phyloP scores from a whole-genome alignment of 2,888 invertebrate species.

The Campopleginae sp. region DNA sequence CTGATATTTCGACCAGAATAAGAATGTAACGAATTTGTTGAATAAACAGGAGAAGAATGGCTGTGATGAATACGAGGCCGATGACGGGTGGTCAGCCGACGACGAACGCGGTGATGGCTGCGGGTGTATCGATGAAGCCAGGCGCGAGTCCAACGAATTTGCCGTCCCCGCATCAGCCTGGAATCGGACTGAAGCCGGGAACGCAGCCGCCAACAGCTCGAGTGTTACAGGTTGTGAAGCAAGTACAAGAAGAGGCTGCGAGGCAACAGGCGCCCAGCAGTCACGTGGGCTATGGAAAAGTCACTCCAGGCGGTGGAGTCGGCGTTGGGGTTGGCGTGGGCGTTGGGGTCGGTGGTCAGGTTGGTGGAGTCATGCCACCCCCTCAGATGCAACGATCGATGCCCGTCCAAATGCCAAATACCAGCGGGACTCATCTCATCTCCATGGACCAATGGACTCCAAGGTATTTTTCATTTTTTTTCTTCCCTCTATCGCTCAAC shows the following conservation, averaged over 20 bases:
- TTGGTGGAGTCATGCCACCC: constrained; percentile 85
- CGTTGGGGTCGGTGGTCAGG: constrained; percentile 84
- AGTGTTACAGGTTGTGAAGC: constrained; percentile 93
- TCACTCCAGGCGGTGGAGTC: constrained; percentile 85
- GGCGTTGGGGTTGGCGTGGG: constrained; percentile 81
- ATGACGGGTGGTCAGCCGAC: constrained; percentile 81
- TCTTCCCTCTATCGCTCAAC: not conserved
- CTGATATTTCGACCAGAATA: too few species aligned
- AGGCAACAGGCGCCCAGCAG: constrained; percentile 91
- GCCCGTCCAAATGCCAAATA: constrained; percentile 85
- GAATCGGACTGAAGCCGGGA: constrained; percentile 88
- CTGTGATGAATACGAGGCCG: constrained; percentile 91
- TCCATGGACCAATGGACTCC: constrained; percentile 85
- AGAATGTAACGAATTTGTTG: constrained; percentile 80
- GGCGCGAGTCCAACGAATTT: constrained; percentile 82
- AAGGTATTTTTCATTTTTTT: constrained; percentile 71
- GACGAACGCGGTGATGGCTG: constrained; percentile 85
- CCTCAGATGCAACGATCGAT: constrained; percentile 86
- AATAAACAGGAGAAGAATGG: constrained; percentile 89
- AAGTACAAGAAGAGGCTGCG: constrained; percentile 96
- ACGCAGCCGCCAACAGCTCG: constrained; percentile 91
- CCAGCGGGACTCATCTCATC: constrained; percentile 82
- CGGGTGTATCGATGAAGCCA: constrained; percentile 86
- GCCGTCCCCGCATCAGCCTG: constrained; percentile 85
- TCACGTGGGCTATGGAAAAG: constrained; percentile 91